phyloP scores from a whole-genome alignment of 2,797 vertebrate genomes.

The Dicrostonyx torquatus region DNA sequence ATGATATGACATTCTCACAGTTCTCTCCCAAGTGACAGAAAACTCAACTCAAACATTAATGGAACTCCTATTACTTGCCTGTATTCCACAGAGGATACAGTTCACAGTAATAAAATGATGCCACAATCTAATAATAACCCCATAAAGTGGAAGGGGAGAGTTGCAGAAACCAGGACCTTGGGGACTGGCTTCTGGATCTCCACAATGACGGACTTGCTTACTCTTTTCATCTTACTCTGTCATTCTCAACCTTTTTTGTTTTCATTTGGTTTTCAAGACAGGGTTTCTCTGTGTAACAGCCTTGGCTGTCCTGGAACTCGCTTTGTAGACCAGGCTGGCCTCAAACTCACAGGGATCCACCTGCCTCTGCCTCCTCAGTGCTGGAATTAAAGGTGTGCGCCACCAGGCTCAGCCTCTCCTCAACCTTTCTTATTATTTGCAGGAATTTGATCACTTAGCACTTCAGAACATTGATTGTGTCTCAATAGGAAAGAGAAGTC shows the following conservation, averaged over 20 bases:
- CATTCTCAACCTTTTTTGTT: not conserved
- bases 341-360: not conserved
- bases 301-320: not conserved
- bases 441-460: not conserved
- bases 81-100: not conserved
- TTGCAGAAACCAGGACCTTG: constrained; percentile 5
- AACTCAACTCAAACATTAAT: not conserved
- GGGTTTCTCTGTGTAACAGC: not conserved
- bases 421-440: not conserved
- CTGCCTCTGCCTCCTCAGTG: not conserved
- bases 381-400: not conserved
- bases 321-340: not conserved
- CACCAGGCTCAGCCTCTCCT: not conserved
- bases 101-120: not conserved
- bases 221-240: not conserved
- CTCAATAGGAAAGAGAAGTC: constrained; percentile 43
- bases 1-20: not conserved
- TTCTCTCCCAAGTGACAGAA: constrained; percentile 46
- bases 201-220: not conserved
- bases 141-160: constrained; percentile 7
- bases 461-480: not conserved
- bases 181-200: not conserved
- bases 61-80: constrained; percentile 6
- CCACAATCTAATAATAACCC: not conserved
- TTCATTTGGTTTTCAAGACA: not conserved